Conservation (phyloP, 2,113 vertebrate species). For the Zosterops hypoxanthus region DNA sequence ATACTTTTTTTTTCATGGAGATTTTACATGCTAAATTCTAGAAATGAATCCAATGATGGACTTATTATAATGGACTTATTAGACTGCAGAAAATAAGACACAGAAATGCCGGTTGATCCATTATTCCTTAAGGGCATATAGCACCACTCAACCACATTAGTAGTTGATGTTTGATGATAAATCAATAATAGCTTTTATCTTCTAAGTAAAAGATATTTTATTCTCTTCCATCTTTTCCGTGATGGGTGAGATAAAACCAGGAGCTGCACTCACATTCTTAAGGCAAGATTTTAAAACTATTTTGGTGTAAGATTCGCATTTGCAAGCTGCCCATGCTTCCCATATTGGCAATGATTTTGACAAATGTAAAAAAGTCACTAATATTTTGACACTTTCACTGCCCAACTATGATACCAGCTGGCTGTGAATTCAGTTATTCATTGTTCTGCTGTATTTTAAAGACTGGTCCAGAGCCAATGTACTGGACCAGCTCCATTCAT, state of each 20-base stretch:
- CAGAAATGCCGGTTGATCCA: slow-evolving; percentile 51
- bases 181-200: slow-evolving; percentile 73
- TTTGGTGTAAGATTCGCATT: slow-evolving; percentile 75
- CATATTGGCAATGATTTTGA: slow-evolving; percentile 84
- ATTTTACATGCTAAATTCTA: slow-evolving; percentile 50
- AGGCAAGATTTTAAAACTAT: slow-evolving; percentile 71
- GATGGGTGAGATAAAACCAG: slow-evolving; percentile 66
- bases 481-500: slow-evolving; percentile 90
- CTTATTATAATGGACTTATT: slow-evolving; percentile 56
- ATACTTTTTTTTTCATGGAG: slow-evolving; percentile 58
- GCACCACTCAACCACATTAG: slow-evolving; percentile 69
- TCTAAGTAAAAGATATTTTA: slow-evolving; percentile 76
- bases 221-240: neutral
- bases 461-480: slow-evolving; percentile 92
- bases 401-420: slow-evolving; percentile 93
- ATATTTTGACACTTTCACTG: slow-evolving; percentile 87
- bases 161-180: slow-evolving; percentile 70
- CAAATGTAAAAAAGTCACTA: slow-evolving; percentile 88
- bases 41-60: slow-evolving; percentile 49
- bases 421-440: slow-evolving; percentile 87
- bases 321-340: slow-evolving; percentile 82
- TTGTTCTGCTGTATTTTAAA: slow-evolving; percentile 92
- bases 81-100: slow-evolving; percentile 41
- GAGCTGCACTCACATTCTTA: slow-evolving; percentile 45
- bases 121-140: slow-evolving; percentile 70